Evolutionary conservation across 2,888 invertebrate genomes (phyloP), one percentile per base, ranked within the genome.

Genomic region (Euclidia mi): DNA sequence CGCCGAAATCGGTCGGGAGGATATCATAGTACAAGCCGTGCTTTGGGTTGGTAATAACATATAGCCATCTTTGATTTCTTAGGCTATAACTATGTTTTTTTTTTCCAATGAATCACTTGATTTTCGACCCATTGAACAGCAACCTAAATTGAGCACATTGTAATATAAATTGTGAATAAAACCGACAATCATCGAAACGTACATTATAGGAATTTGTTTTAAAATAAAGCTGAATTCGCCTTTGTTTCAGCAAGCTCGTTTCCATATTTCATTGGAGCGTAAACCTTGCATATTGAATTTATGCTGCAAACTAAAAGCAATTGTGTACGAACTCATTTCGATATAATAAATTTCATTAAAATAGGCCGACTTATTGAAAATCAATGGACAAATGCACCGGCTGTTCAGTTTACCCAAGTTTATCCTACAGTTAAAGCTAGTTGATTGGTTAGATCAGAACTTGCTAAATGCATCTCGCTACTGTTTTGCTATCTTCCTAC

Each of bases 271-370:
- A 78, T 62, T 75, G 73, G 51, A 51, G 52, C 42, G 56, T 49
- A 50, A 71, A 60, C 34, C 57, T n/a, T 59, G 61, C 71, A 77
- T 77, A 79, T 79, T 80, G 68, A 77, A 79, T 78, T 74, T 65
- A 71, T 69, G 60, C 60, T 69, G 69, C 59, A 58, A 65, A 65
- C 70, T 65, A 66, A 66, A 73, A 74, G 72, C 72, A 80, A 78
- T 82, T 76, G 78, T 65, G 52, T 66, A 53, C 45, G 65, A 67
- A 64, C 76, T 78, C 76, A 78, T 77, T 81, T 65, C 66, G 58
- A 70, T 71, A 71, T 72, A 79, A 81, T 76, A 66, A 77, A 67
- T 76, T 81, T 77, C 79, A 82, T 82, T 81, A 79, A 81, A 75
- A 69, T 67, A 58, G 56, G 66, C 66, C 60, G 61, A 65, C 60